Evolutionary conservation across 1,140 invertebrate genomes (phyloP).

Genomic region (Drosophila ficusphila): DNA sequence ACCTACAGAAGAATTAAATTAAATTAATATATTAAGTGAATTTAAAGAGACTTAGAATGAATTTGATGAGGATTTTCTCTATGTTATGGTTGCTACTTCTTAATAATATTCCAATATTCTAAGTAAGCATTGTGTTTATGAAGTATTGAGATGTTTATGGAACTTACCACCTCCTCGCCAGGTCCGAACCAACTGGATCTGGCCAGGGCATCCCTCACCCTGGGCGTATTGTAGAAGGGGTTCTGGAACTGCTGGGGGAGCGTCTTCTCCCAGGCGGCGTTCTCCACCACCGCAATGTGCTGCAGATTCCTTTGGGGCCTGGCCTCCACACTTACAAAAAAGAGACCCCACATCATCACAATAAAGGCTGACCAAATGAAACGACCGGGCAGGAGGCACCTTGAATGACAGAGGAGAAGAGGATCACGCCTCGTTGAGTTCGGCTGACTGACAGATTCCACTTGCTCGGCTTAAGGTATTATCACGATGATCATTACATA

Average conservation of each 20-base stretch:
- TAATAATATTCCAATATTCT: too few species aligned
- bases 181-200: conserved; percentile 86
- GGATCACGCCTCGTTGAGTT: conserved; percentile 36
- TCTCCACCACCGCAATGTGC: conserved; percentile 83
- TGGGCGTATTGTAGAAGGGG: conserved; percentile 84
- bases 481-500: conserved; percentile 72
- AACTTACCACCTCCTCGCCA: conserved; percentile 85
- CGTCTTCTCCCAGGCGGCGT: conserved; percentile 80
- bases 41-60: too few species aligned
- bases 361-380: conserved; percentile 17
- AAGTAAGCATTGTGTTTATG: too few species aligned
- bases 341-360: conserved; percentile 16
- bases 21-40: neutral
- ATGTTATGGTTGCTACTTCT: too few species aligned
- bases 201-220: conserved; percentile 84
- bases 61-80: too few species aligned
- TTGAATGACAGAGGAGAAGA: conserved; percentile 23
- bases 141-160: neutral
- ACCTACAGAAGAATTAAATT: conserved; percentile 81
- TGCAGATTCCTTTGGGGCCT: conserved; percentile 62
- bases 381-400: conserved; percentile 51
- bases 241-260: conserved; percentile 83
- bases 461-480: conserved; percentile 43
- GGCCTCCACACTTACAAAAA: conserved; percentile 13
- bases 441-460: conserved; percentile 32